Base-by-base conservation (phyloP, 2,113 vertebrate species). In the Lepisosteus oculatus region DNA sequence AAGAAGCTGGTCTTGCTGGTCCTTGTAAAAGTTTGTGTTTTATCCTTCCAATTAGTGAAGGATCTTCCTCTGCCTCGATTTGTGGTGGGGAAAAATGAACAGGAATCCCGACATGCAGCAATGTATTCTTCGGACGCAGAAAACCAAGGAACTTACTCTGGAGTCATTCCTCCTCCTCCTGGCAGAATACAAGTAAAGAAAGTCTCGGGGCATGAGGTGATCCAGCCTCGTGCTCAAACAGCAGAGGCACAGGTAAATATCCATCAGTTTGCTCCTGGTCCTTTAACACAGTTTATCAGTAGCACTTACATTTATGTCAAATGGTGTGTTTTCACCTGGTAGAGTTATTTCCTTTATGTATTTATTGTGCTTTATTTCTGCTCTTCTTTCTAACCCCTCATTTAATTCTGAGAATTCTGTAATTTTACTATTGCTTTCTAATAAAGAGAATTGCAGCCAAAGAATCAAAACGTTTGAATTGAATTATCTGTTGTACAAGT, bases 1-100 rank as follows among this genome's bases (percentile, higher is more conserved):
- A 29, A 29, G 29, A 29, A 4, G 2, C 54, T 61, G 9, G 70
- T 3, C 43, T 68, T 47, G 65, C 8, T 67, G n/a, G 1, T 44
- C 13, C 3, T 5, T 13, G 4, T 29, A 55, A 43, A 51, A 42
- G 41, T 13, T 13, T 56, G 8, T 67, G 44, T 9, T 44, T 29
- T 42, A 54, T 17, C 45, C 6, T 71, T 42, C 51, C 43, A 11
- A 47, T 14, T 89, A 98, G 97, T 97, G 74, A 98, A 98, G 80
- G 96, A 98, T 81, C 91, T 99, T 79, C 96, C 96, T 62, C 87
- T 98, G 85, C 96, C 96, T 76, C 90, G 95, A 84, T 98, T 98
- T 73, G 90, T 94, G 74, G 93, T 96, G 77, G 94, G 94, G 77
- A 98, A 98, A 86, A 98, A 96, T 43, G 96, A 98, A 74, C 95